A percentile compares a stretch with the other conserved stretches of the same genome.
Conservation (phyloP, 2,797 vertebrate genomes). For the Gila robusta region DNA sequence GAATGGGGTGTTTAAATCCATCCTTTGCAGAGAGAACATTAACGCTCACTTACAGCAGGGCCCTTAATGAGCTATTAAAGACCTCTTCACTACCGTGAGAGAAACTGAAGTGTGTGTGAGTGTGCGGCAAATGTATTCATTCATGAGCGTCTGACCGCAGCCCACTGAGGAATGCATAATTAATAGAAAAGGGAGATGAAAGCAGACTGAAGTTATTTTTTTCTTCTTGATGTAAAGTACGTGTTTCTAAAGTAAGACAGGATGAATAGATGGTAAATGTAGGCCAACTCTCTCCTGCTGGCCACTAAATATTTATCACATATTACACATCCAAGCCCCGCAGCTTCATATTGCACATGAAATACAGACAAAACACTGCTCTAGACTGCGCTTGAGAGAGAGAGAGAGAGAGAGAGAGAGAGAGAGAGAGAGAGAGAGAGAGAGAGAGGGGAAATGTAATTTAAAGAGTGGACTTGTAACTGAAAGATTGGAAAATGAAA, state of each 20-base stretch:
- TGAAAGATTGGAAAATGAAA: conserved; percentile 14
- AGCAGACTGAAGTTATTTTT: conserved; percentile 60
- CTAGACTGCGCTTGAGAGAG: conserved; percentile 31
- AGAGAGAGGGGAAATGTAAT: conserved; percentile 10
- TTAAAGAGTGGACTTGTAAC: conserved; percentile 22
- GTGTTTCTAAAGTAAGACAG: conserved; percentile 54
- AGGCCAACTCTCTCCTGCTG: conserved; percentile 60
- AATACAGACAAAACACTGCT: conserved; percentile 41
- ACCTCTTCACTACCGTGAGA: conserved; percentile 42
- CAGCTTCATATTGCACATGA: conserved; percentile 34
- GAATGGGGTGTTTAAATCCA: conserved; percentile 17
- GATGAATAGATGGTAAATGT: conserved; percentile 54
- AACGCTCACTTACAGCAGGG: conserved; percentile 54
- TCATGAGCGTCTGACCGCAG: conserved; percentile 40
- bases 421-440: background rate
- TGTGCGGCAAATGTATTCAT: conserved; percentile 49
- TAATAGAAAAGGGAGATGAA: conserved; percentile 65
- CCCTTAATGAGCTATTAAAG: conserved; percentile 57
- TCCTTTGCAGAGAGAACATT: conserved; percentile 43
- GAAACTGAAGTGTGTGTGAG: conserved; percentile 16
- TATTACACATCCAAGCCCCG: conserved; percentile 54
- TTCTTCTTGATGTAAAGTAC: conserved; percentile 41
- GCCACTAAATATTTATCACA: conserved; percentile 64
- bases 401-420: background rate
- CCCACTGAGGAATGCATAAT: conserved; percentile 64